Evolutionary conservation across 2,113 vertebrate species (phyloP), one percentile per base, ranked within the genome.

Genomic region (Notiomystis cincta): DNA sequence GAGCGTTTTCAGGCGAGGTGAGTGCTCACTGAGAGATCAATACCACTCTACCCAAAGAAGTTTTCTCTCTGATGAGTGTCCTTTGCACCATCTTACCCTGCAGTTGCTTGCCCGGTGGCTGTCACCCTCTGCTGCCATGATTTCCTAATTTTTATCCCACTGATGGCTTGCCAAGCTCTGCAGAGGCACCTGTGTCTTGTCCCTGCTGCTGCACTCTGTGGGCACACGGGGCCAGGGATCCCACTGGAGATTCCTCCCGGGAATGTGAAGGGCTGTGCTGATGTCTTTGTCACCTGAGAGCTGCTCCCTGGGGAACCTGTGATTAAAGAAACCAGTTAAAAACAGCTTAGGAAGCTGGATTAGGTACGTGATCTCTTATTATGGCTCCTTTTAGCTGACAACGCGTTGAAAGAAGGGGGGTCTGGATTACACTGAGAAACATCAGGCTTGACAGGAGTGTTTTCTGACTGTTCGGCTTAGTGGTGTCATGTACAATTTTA

Each of bases 401-500:
- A 7, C 76, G 44, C 5, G 0, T 60, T 92, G 82, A 90, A 95
- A 94, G 91, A n/a, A 92, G 70, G 72, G 73, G 92, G 61, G 69
- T 84, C 65, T 91, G 96, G 95, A 94, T 96, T 96, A 96, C 83
- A 77, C 0, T 5, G 58, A 69, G 89, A 40, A 91, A 82, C 86
- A 82, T 93, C 65, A 77, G 89, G 28, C 91, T 38, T 89, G 90
- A 93, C 47, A 9, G 84, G 78, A 82, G 89, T 87, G 95, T 95
- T 94, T 96, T 97, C 95, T 93, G 91, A 44, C 92, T 91, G 89
- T 76, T 87, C 15, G 51, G 92, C 94, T 97, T 97, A 96, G 88
- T 23, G 90, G 94, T 96, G 96, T 97, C 93, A 79, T 94, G 90
- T 51, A 93, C 61, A 13, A 83, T 89, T 95, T 92, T 97, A 97